Conservation (phyloP, 2,888 invertebrate genomes). For the Tenthredo amoena region DNA sequence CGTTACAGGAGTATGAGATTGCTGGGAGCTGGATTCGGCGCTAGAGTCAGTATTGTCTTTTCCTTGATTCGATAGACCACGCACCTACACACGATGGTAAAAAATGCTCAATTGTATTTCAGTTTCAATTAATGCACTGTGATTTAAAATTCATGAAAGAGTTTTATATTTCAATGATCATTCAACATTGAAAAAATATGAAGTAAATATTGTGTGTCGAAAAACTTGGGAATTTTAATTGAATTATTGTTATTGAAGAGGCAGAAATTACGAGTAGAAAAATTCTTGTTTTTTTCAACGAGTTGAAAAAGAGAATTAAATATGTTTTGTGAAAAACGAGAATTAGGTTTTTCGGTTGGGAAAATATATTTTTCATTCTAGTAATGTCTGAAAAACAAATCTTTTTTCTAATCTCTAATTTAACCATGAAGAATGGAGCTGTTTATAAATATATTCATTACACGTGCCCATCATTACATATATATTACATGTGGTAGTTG, state of each 20-base stretch:
- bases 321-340: neutral
- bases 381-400: slow-evolving; percentile 23
- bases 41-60: slow-evolving; percentile 62
- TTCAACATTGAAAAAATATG: neutral
- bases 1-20: slow-evolving; percentile 58
- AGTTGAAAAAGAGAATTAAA: neutral
- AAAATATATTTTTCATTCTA: slow-evolving; percentile 8
- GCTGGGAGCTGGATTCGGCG: slow-evolving; percentile 60
- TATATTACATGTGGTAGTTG: neutral
- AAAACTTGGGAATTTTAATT: neutral
- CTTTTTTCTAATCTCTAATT: neutral
- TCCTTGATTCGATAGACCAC: slow-evolving; percentile 74
- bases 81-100: slow-evolving; percentile 65
- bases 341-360: neutral
- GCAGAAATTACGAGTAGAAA: neutral
- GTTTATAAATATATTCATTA: neutral
- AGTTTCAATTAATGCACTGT: neutral
- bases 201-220: neutral
- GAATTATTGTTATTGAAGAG: slow-evolving; percentile 3
- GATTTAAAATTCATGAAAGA: neutral
- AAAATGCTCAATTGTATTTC: neutral
- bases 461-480: neutral
- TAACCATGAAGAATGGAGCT: neutral
- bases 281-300: neutral
- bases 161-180: neutral